phyloP scores from a whole-genome alignment of 2,113 vertebrate genomes.

The Psilopogon haemacephalus region DNA sequence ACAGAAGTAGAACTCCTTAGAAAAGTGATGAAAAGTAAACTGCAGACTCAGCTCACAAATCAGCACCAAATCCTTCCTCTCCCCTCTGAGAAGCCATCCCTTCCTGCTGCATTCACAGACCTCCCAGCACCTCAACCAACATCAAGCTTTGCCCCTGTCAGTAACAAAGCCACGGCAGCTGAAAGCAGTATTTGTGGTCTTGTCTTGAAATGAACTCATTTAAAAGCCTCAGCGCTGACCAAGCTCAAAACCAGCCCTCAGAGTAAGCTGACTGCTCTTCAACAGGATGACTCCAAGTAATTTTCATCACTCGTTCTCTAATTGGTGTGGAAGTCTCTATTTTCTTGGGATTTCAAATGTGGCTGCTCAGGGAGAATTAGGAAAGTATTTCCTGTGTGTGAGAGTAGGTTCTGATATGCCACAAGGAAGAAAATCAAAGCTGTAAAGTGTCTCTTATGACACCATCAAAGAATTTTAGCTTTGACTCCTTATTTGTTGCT shows the following conservation, averaged over 20 bases:
- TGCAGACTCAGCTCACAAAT: neutral
- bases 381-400: neutral
- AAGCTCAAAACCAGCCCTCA: neutral
- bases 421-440: neutral
- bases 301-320: neutral
- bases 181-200: neutral
- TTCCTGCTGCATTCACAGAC: neutral
- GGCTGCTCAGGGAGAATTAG: neutral
- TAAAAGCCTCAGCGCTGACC: neutral
- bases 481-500: neutral
- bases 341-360: neutral
- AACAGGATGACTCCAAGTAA: neutral
- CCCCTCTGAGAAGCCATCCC: neutral
- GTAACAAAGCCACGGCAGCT: neutral
- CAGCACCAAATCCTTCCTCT: neutral
- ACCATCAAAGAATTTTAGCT: neutral
- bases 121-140: neutral
- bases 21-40: neutral
- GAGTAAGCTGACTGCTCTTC: neutral
- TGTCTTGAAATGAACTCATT: rapidly evolving
- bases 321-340: neutral
- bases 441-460: neutral
- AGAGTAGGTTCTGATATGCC: neutral
- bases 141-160: neutral
- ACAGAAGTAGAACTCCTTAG: neutral